A percentile compares a stretch with the other conserved stretches of the same genome.
Evolutionary conservation across 2,888 invertebrate species (phyloP).

Genomic region (Sinhomidia bicolor): DNA sequence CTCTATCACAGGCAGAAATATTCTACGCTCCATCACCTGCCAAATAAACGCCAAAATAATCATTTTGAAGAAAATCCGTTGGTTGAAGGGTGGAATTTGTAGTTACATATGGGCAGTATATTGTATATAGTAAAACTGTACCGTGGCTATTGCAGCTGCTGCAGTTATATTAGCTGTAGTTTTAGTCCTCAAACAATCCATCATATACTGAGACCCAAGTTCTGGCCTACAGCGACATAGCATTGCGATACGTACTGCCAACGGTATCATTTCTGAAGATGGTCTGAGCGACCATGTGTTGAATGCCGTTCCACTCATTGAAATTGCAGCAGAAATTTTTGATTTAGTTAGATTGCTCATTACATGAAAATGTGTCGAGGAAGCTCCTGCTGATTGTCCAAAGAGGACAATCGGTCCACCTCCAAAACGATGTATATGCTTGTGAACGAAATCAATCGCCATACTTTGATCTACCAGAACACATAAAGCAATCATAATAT

Average conservation of each 20-base stretch:
- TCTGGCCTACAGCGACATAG: constrained; percentile 65
- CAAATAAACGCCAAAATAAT: not conserved
- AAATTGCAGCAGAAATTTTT: constrained; percentile 69
- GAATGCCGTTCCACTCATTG: constrained; percentile 61
- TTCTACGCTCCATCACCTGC: constrained; percentile 67
- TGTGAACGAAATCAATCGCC: constrained; percentile 62
- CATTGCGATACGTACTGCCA: constrained; percentile 62
- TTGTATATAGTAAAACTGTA: constrained; percentile 30
- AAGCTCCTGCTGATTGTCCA: constrained; percentile 50
- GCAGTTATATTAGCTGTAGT: constrained; percentile 55
- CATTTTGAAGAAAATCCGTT: not conserved
- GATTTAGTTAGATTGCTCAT: constrained; percentile 61
- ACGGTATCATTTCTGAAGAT: constrained; percentile 51
- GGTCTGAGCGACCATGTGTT: constrained; percentile 69
- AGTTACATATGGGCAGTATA: too few relatives aligned
- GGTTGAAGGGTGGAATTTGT: too few relatives aligned
- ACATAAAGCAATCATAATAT: not conserved
- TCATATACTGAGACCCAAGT: constrained; percentile 66
- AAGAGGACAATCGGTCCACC: constrained; percentile 63
- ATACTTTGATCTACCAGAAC: constrained; percentile 34
- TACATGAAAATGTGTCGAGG: constrained; percentile 59
- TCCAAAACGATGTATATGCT: constrained; percentile 61
- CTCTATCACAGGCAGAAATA: constrained; percentile 73
- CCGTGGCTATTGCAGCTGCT: constrained; percentile 58
- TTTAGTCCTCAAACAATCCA: constrained; percentile 63